phyloP scores from a whole-genome alignment of 1,140 invertebrate genomes.

The Ostrea denselamellosa region DNA sequence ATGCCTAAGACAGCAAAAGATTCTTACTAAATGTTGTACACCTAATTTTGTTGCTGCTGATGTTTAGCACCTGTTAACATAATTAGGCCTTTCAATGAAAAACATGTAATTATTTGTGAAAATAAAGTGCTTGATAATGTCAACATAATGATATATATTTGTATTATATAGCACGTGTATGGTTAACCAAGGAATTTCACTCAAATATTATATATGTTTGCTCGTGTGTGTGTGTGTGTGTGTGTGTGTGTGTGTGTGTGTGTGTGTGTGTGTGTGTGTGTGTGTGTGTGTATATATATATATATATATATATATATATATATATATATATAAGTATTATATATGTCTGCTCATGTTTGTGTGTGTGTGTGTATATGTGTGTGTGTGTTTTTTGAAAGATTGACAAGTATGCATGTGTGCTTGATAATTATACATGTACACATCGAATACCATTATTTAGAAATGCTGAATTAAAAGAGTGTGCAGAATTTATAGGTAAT shows the following conservation, averaged over 20 bases:
- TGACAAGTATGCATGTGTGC: too few relatives aligned
- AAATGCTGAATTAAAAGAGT: too few relatives aligned
- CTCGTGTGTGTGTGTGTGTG: not conserved
- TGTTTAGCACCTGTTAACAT: constrained; percentile 28
- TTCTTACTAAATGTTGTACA: not conserved
- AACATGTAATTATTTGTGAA: not conserved
- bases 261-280: not conserved
- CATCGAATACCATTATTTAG: too few relatives aligned
- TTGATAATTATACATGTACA: too few relatives aligned
- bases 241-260: too few relatives aligned
- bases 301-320: too few relatives aligned
- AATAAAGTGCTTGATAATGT: not conserved
- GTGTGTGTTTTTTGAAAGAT: too few relatives aligned
- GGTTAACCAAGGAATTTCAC: not conserved
- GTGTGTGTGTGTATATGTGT: not conserved
- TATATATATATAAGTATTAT: not conserved
- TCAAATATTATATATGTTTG: not conserved
- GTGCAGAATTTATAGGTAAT: too few relatives aligned
- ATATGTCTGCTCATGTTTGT: not conserved
- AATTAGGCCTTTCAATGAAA: not conserved
- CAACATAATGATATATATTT: too few relatives aligned
- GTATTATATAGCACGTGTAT: not conserved
- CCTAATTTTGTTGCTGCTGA: not conserved
- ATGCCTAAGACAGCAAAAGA: not conserved
- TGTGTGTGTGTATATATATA: too few relatives aligned